Percentiles rank a stretch among this genome's conserved stretches.
phyloP scores from a whole-genome alignment of 2,888 invertebrate species.

The Drosophila ochracea region DNA sequence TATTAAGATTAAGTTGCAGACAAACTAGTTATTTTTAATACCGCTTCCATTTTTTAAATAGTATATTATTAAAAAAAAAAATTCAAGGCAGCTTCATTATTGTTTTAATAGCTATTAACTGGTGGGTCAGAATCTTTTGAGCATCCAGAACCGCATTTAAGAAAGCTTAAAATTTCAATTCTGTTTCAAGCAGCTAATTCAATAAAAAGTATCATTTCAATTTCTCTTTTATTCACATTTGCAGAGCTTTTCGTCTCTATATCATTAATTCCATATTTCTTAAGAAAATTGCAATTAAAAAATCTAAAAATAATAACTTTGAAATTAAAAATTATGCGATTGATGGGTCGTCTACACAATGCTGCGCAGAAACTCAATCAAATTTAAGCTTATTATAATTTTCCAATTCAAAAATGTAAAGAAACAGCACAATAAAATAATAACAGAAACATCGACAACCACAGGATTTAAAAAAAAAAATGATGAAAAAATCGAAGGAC shows the following conservation, averaged over 20 bases:
- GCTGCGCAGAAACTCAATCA: conserved; percentile 66
- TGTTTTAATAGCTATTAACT: no score
- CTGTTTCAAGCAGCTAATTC: background rate
- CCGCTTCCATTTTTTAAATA: background rate
- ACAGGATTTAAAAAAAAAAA: conserved; percentile 23
- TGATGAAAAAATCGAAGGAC: conserved; percentile 11
- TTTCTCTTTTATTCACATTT: background rate
- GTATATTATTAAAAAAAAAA: background rate
- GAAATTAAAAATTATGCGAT: conserved; percentile 22
- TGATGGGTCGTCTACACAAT: conserved; percentile 3
- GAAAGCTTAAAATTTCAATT: background rate
- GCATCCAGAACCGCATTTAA: background rate
- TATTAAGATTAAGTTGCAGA: background rate
- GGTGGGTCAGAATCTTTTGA: background rate
- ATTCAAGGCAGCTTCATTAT: background rate
- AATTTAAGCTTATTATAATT: conserved; percentile 75
- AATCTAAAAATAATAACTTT: conserved; percentile 5
- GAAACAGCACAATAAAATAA: conserved; percentile 37
- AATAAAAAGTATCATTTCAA: background rate
- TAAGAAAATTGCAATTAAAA: background rate
- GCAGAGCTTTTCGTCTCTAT: background rate
- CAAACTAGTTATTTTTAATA: no score
- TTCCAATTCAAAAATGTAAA: conserved; percentile 37
- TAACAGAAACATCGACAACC: conserved; percentile 39
- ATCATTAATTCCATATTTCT: background rate